Conservation (phyloP, 2,113 vertebrate species). For the Mionectes macconnelli region DNA sequence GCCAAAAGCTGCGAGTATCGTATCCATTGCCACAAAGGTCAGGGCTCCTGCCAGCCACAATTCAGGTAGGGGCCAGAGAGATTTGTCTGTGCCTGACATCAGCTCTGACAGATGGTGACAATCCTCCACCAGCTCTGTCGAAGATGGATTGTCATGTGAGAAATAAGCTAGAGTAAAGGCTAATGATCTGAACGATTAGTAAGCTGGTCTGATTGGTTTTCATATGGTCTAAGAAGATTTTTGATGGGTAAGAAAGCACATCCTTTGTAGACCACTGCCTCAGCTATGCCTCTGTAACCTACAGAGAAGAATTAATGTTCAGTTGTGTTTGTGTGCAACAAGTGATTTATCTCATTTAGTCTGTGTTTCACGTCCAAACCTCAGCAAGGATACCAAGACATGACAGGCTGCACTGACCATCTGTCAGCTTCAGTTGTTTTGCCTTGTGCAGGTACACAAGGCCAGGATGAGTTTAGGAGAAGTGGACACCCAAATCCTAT, state of each 20-base stretch:
- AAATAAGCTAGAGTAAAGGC: neutral
- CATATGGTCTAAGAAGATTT: neutral
- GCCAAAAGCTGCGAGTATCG: neutral
- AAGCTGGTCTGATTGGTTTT: neutral
- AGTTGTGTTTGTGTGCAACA: neutral
- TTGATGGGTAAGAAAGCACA: neutral
- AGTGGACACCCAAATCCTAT: neutral
- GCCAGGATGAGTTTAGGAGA: neutral
- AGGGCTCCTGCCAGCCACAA: slow-evolving; percentile 18
- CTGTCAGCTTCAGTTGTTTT: neutral
- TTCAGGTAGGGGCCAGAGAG: slow-evolving; percentile 16
- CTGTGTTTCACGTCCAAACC: neutral
- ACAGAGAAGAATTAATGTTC: neutral
- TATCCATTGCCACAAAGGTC: neutral
- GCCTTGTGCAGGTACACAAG: neutral
- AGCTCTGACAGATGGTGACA: neutral
- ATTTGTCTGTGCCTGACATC: neutral
- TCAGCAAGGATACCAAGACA: neutral
- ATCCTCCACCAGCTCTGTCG: neutral
- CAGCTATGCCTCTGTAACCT: neutral
- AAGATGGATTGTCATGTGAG: neutral
- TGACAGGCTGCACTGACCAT: neutral
- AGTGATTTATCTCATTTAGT: neutral
- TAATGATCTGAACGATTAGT: neutral
- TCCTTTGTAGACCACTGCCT: neutral